phyloP scores from a whole-genome alignment of 2,797 vertebrate genomes.

The Sebastes taczanowskii region DNA sequence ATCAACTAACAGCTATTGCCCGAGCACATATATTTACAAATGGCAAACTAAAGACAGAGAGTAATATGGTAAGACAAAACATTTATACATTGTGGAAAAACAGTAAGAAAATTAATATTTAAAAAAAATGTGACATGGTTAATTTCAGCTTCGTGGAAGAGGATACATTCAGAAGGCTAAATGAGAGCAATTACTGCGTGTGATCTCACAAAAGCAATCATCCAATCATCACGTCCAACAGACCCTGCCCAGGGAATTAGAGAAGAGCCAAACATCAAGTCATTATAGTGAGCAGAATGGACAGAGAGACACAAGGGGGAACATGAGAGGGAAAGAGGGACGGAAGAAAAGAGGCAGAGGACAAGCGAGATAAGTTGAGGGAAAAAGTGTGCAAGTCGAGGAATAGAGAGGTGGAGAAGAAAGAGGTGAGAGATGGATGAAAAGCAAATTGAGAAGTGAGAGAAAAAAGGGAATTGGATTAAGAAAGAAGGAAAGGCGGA shows the following conservation, averaged over 20 bases:
- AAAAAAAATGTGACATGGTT: not conserved
- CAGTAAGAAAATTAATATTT: not conserved
- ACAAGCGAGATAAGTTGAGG: conserved; percentile 7
- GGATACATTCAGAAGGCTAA: conserved; percentile 41
- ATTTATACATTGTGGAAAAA: not conserved
- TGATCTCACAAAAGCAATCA: conserved; percentile 57
- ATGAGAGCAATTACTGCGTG: conserved; percentile 42
- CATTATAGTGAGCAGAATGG: conserved; percentile 22
- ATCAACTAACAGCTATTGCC: not conserved
- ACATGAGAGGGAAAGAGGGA: not conserved
- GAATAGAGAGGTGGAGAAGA: not conserved
- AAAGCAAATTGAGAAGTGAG: conserved; percentile 23
- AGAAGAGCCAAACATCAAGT: conserved; percentile 40
- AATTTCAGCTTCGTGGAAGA: conserved; percentile 9
- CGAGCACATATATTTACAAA: not conserved
- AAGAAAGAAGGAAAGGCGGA: conserved; percentile 14
- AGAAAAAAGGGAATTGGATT: not conserved
- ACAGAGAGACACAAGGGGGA: conserved; percentile 18
- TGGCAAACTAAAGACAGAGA: not conserved
- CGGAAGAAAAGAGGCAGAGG: conserved; percentile 1
- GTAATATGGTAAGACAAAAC: not conserved
- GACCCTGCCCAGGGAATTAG: conserved; percentile 49
- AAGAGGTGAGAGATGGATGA: conserved; percentile 16
- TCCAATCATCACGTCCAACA: conserved; percentile 45
- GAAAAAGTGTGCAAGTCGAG: not conserved